Evolutionary conservation across 2,113 vertebrate species (phyloP), one percentile per base, ranked within the genome.

Genomic region (Ceyx cyanopectus): DNA sequence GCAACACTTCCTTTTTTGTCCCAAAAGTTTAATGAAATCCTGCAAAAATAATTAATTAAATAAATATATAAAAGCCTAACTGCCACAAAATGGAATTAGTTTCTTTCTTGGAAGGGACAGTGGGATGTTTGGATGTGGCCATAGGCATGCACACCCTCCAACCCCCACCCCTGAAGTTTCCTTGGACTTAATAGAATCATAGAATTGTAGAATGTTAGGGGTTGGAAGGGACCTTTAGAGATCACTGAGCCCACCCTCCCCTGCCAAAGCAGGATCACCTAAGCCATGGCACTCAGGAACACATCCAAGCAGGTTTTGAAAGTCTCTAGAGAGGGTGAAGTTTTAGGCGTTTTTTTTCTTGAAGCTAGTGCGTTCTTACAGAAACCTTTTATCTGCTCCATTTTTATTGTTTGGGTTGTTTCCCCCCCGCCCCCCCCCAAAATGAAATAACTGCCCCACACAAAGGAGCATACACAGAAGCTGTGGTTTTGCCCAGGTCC

Each of bases 301-400:
- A 37, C 34, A 37, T 37, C 34, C 34, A 37, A 9, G 34, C 34
- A 37, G 34, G 34, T 37, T 37, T 37, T 37, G 34, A 37, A 37
- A 37, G 34, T 37, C 34, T 37, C 34, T 37, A 37, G 34, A 37
- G 34, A 37, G 34, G 34, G 34, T 37, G 34, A 37, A 37, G 34
- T 37, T 65, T 85, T 16, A 17, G 11, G 34, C 41, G 7, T 30
- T 86, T 93, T 81, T 73, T 77, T 73, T 77, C 65, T 94, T 91
- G 94, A 81, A 85, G 61, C 20, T n/a, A 48, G 51, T 81, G 88
- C 85, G 90, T 90, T 93, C 94, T 91, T 4, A 72, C 2, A 90
- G 92, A 85, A 76, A 34, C 6, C 4, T 91, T 43, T 56, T 20
- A 6, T 16, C 56, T 40, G 10, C 40, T 69, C 32, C 12, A 3